phyloP scores from a whole-genome alignment of 2,797 vertebrate species.

The Gymnodraco acuticeps region DNA sequence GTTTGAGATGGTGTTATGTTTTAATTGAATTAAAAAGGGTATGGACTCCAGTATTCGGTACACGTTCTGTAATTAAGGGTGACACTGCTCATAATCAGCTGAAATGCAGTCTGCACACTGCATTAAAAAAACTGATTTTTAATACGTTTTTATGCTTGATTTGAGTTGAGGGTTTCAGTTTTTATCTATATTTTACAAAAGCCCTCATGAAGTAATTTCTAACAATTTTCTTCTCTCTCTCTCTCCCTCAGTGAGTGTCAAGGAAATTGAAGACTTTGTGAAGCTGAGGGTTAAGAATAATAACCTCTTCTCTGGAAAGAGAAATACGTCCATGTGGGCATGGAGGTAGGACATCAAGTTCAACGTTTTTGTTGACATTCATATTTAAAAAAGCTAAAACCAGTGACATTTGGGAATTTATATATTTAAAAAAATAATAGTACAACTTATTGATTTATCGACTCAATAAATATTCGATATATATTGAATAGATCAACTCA shows the following conservation, averaged over 20 bases:
- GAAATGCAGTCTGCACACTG: not conserved
- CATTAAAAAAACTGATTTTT: too few relatives aligned
- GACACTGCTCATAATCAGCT: not conserved
- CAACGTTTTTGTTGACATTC: not conserved
- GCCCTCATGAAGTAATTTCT: not conserved
- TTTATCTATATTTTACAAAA: not conserved
- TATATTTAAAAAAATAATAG: not conserved
- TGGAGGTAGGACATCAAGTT: constrained; percentile 74
- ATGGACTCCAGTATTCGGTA: not conserved
- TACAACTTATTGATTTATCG: not conserved
- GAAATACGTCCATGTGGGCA: constrained; percentile 76
- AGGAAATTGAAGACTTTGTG: constrained; percentile 77
- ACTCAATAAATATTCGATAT: too few relatives aligned
- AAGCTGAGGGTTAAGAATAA: constrained; percentile 80
- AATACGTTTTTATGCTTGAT: not conserved
- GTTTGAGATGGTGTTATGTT: not conserved
- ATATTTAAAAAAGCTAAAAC: not conserved
- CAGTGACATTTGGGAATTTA: not conserved
- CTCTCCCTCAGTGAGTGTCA: constrained; percentile 66
- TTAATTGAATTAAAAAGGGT: not conserved
- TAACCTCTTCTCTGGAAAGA: constrained; percentile 79
- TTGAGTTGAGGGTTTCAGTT: not conserved
- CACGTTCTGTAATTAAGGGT: not conserved
- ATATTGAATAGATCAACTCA: not conserved
- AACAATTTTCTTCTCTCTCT: not conserved